phyloP scores from a whole-genome alignment of 2,797 vertebrate genomes.

The Neopelma chrysocephalum region DNA sequence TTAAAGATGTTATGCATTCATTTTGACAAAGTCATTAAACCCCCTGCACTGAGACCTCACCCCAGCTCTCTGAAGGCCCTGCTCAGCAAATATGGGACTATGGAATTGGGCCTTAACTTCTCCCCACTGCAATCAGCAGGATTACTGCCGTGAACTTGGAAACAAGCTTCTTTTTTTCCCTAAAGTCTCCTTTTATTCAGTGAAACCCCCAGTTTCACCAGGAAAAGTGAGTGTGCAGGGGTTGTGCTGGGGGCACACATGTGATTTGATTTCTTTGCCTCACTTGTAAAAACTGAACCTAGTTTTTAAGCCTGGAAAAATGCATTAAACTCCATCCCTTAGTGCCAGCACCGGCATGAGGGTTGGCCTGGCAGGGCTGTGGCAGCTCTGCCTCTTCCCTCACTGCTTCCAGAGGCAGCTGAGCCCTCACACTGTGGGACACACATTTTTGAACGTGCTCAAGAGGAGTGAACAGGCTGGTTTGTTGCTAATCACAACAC shows the following conservation, averaged over 20 bases:
- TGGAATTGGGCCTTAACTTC: neutral
- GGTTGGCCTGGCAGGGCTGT: neutral
- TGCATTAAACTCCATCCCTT: neutral
- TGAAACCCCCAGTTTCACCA: neutral
- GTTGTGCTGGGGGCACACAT: neutral
- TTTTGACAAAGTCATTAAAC: conserved; percentile 44
- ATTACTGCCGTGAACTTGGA: neutral
- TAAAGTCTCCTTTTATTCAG: neutral
- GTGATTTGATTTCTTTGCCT: neutral
- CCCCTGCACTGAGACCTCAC: neutral
- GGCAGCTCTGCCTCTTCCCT: neutral
- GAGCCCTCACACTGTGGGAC: fast-evolving
- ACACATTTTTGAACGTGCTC: fast-evolving
- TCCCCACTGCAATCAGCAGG: neutral
- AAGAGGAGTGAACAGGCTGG: neutral
- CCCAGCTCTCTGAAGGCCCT: neutral
- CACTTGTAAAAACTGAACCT: neutral
- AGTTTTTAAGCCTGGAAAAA: neutral
- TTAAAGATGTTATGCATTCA: conserved; percentile 19
- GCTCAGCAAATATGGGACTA: neutral
- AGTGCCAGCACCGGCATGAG: neutral
- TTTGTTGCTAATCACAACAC: neutral
- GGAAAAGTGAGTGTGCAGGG: neutral
- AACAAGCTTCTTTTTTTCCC: neutral
- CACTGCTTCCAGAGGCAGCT: neutral